Evolutionary conservation across 2,888 invertebrate species (phyloP), one percentile per base, ranked within the genome.

Genomic region (Chesias legatella): DNA sequence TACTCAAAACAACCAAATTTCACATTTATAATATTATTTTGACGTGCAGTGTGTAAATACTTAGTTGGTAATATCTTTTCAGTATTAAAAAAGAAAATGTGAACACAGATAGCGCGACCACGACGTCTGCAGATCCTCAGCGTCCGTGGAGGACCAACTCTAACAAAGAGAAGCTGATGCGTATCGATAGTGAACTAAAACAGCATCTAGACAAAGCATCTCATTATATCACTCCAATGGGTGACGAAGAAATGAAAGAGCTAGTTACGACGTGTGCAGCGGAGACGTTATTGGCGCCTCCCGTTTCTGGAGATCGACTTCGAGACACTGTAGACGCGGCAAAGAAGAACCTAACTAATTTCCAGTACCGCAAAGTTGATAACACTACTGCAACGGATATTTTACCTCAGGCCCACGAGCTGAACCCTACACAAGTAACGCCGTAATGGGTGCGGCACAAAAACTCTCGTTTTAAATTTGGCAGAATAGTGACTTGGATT

Each of bases 91-190:
- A 67, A 44, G 54, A 53, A 17, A 20, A 41, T 5, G 13, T 17
- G 5, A 17, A 17, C 7, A 6, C 48, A 0, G 63, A 67, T 1
- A 57, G 48, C 23, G 33, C 49, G 4, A 26, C 55, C 1, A 10
- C 59, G 5, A 47, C 48, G 1, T 55, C 43, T 1, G 31, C 60
- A 2, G 85, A 86, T 44, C 73, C 77, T 0, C 83, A 80, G 37
- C 63, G 79, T 24, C 83, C 83, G 0, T 85, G 86, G 86, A 73
- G 85, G 3, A 84, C 77, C 1, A 63, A 86, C 46, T 70, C 82
- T 0, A 73, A 56, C 37, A 81, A 73, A 50, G 86, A 86, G 45
- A 80, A 71, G 42, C 62, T 86, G 1, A 48, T 79, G 1, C 77
- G 82, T 6, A 77, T 86, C 11, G 76, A 86, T 20, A 67, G 59